Evolutionary conservation across 2,113 vertebrate genomes (phyloP).

Genomic region (Tretioscincus oriximinensis): DNA sequence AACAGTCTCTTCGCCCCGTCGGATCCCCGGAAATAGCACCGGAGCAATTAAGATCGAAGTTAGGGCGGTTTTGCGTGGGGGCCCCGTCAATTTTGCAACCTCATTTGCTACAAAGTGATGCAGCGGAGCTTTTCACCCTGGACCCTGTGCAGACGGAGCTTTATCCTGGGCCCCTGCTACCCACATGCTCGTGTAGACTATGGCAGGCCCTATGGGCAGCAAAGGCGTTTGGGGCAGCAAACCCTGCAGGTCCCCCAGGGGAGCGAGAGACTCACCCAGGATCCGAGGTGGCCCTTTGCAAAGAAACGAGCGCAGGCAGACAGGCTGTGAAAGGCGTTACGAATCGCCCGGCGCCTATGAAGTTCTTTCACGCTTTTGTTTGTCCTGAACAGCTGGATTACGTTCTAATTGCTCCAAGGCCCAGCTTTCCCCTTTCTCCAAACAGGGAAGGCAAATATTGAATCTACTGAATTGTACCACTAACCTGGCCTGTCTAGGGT

Average conservation of each 20-base stretch:
- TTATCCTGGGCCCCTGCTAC: no score
- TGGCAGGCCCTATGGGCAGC: no score
- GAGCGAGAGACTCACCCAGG: background rate
- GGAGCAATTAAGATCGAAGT: rapidly evolving
- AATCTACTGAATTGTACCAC: constrained; percentile 23
- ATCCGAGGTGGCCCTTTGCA: constrained; percentile 25
- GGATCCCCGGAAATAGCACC: no score
- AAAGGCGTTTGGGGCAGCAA: no score
- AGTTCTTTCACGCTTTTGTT: constrained; percentile 53
- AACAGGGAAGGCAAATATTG: constrained; percentile 64
- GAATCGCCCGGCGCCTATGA: constrained; percentile 45
- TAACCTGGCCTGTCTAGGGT: background rate
- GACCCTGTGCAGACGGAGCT: no score
- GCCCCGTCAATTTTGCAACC: background rate
- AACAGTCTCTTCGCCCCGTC: no score
- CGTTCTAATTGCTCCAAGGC: constrained; percentile 57
- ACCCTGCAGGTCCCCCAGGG: no score
- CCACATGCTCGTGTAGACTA: no score
- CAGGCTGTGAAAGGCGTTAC: constrained; percentile 51
- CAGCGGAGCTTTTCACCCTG: no score
- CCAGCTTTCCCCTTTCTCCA: constrained; percentile 57
- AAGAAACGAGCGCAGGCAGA: constrained; percentile 46
- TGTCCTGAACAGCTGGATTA: constrained; percentile 65
- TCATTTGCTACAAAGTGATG: no score
- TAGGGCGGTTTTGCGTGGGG: background rate